A percentile compares a stretch with the other conserved stretches of the same genome.
Evolutionary conservation across 2,888 invertebrate genomes (phyloP).

Genomic region (Drosophila algonquin): DNA sequence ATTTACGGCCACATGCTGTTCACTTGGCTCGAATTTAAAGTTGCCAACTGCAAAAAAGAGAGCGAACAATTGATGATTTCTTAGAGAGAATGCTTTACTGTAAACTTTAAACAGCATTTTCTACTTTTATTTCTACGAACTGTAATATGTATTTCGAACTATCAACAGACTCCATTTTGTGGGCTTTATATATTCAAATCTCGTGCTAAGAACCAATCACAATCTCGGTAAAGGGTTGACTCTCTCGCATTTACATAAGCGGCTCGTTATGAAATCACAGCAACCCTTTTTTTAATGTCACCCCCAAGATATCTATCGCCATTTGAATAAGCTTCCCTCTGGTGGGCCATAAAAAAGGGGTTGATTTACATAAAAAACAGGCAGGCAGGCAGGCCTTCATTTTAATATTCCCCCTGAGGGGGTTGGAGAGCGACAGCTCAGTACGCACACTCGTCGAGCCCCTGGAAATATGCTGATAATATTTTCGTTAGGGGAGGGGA

Average conservation of each 20-base stretch:
- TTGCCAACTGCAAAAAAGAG: constrained; percentile 43
- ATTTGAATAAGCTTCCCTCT: constrained; percentile 76
- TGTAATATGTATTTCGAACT: too few species aligned
- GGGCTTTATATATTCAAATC: constrained; percentile 36
- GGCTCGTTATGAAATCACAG: constrained; percentile 63
- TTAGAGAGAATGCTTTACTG: not conserved
- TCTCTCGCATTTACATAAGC: constrained; percentile 68
- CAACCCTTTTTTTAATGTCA: constrained; percentile 70
- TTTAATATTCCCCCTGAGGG: constrained; percentile 73
- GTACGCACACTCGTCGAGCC: constrained; percentile 63
- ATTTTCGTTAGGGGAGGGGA: not conserved
- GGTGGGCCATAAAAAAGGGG: constrained; percentile 70
- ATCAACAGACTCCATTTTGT: constrained; percentile 39
- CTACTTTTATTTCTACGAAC: too few species aligned
- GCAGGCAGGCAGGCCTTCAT: constrained; percentile 62
- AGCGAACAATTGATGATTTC: not conserved
- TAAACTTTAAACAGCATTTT: not conserved
- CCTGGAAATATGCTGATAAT: constrained; percentile 57
- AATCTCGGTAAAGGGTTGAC: constrained; percentile 68
- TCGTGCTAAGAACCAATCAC: constrained; percentile 57
- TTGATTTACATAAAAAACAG: constrained; percentile 80
- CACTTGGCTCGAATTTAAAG: constrained; percentile 60
- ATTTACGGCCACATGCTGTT: constrained; percentile 36
- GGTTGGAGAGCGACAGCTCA: constrained; percentile 30
- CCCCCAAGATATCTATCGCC: constrained; percentile 14